Conservation (phyloP, 1,140 invertebrate species). For the Bombus picipes region DNA sequence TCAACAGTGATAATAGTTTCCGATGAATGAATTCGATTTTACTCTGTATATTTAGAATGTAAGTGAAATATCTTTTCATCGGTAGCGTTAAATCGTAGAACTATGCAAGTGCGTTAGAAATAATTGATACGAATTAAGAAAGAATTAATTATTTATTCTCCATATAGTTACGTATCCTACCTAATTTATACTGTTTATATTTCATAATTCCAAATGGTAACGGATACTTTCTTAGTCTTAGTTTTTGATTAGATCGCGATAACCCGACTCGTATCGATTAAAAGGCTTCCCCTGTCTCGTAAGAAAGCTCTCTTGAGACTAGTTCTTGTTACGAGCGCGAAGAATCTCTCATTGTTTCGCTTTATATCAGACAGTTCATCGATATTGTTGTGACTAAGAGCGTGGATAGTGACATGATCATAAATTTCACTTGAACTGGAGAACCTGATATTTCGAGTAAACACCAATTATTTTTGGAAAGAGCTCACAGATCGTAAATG, state of each 20-base stretch:
- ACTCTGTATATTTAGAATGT: no score
- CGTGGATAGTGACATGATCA: neutral
- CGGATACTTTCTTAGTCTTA: no score
- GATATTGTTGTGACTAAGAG: neutral
- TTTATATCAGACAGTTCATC: neutral
- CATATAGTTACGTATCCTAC: no score
- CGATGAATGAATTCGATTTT: no score
- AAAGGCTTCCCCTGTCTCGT: neutral
- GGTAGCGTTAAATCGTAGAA: no score
- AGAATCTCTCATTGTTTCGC: conserved; percentile 12
- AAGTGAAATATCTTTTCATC: neutral
- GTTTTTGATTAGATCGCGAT: neutral
- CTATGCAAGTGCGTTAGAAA: no score
- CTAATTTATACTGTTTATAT: no score
- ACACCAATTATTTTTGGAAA: neutral
- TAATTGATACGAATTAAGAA: no score
- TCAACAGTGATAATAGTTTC: neutral
- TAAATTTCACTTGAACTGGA: neutral
- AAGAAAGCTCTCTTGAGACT: conserved; percentile 20
- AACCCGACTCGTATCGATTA: neutral
- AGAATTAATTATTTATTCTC: no score
- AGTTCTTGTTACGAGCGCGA: conserved; percentile 18
- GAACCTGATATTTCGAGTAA: neutral
- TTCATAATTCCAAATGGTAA: no score
- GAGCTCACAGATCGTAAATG: neutral